These are phyloP conservation scores for Periophthalmodon schlosseri DNA, from an alignment of 2,113 vertebrate genomes.

Conservation along the genomic window DNA sequence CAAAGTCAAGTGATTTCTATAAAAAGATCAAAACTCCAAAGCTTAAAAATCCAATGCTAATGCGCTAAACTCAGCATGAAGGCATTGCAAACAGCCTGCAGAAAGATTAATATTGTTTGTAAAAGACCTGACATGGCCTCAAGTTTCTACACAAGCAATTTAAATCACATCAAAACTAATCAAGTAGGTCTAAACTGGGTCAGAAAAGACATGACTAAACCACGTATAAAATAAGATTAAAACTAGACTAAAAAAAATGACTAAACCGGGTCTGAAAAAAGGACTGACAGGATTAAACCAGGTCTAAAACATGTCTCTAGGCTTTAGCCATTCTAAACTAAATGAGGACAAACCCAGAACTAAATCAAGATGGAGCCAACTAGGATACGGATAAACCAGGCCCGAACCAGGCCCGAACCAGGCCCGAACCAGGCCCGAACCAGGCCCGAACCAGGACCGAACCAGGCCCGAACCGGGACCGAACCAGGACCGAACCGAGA, in stretches of 20 bases:
- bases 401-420: no score
- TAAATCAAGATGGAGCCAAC: no score
- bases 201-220: background rate
- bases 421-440: background rate
- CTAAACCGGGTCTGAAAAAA: background rate
- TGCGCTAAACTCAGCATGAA: slow-evolving; percentile 1
- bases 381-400: no score
- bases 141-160: slow-evolving; percentile 21
- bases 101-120: slow-evolving; percentile 18
- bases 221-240: background rate
- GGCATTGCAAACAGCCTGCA: slow-evolving; percentile 1
- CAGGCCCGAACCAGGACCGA: background rate
- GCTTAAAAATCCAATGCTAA: slow-evolving; percentile 5
- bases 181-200: background rate
- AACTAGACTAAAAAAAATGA: background rate
- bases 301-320: no score
- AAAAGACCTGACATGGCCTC: slow-evolving; percentile 21
- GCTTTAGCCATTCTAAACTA: no score
- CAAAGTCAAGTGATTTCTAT: background rate
- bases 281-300: background rate
- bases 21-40: slow-evolving; percentile 11
- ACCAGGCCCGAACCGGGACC: background rate
- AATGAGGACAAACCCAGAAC: no score
- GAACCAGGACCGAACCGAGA: no score
- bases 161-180: background rate